These are phyloP conservation scores for Cheirogaleus major DNA, from an alignment of 2,797 vertebrate genomes.

Conservation along the genomic window DNA sequence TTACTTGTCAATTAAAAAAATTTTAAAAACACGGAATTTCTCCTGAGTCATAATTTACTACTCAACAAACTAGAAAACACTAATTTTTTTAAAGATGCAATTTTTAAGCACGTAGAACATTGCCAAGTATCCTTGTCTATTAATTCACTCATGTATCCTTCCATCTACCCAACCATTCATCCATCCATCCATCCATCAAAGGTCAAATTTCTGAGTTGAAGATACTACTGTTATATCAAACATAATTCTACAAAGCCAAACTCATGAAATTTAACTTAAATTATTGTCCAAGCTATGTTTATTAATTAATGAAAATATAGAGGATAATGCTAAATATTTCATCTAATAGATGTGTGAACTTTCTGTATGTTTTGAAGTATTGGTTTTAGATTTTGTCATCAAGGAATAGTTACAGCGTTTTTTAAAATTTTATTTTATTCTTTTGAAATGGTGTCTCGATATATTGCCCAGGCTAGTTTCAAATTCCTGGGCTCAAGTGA, in stretches of 20 bases:
- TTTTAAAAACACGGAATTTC: neutral
- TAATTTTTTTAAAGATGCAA: neutral
- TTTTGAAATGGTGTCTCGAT: neutral
- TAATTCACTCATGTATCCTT: neutral
- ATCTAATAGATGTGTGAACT: neutral
- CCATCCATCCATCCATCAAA: neutral
- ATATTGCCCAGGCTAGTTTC: neutral
- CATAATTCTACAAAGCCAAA: neutral
- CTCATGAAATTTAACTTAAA: constrained; percentile 30
- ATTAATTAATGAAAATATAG: constrained; percentile 9
- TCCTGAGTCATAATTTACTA: neutral
- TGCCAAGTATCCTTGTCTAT: neutral
- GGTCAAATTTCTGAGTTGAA: constrained; percentile 43
- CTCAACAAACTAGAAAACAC: constrained; percentile 26
- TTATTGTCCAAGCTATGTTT: neutral
- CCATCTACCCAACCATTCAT: neutral
- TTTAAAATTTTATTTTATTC: neutral
- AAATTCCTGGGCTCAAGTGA: neutral
- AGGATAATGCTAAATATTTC: neutral
- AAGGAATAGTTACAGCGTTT: neutral
- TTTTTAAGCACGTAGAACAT: neutral
- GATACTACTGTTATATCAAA: neutral
- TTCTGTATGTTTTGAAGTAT: neutral
- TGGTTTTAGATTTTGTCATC: constrained; percentile 36
- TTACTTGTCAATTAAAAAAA: neutral